phyloP scores from a whole-genome alignment of 2,888 invertebrate species.

The Pterostichus madidus region DNA sequence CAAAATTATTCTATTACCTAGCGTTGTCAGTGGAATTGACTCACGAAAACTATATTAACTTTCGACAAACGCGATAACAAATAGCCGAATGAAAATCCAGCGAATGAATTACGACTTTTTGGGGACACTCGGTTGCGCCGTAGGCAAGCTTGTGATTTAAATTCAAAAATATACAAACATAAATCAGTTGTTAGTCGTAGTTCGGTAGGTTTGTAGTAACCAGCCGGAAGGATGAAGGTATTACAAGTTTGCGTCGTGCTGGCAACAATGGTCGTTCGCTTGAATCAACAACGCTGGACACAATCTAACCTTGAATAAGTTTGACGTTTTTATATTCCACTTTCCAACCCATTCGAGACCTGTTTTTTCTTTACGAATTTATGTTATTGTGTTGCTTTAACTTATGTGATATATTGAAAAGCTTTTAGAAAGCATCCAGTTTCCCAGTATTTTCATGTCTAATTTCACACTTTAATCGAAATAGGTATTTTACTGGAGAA shows the following conservation, averaged over 20 bases:
- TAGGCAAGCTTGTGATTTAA: constrained; percentile 54
- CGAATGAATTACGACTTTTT: constrained; percentile 55
- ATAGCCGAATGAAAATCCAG: constrained; percentile 56
- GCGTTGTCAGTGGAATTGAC: constrained; percentile 52
- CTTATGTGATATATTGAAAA: constrained; percentile 12
- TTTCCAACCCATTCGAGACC: background rate
- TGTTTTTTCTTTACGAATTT: constrained; percentile 14
- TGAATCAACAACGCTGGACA: constrained; percentile 16
- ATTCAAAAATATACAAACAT: constrained; percentile 54
- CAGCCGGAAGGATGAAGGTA: constrained; percentile 43
- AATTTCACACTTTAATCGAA: too few relatives aligned
- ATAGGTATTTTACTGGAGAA: background rate
- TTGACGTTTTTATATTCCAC: constrained; percentile 18
- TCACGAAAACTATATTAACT: constrained; percentile 63
- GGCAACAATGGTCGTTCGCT: constrained; percentile 7
- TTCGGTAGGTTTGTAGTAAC: constrained; percentile 16
- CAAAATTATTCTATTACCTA: constrained; percentile 56
- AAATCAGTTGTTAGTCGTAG: constrained; percentile 38
- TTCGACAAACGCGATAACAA: constrained; percentile 61
- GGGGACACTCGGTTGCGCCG: constrained; percentile 23
- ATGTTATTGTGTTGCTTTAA: background rate
- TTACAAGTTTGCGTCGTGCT: constrained; percentile 25
- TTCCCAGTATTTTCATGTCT: background rate
- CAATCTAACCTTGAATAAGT: constrained; percentile 12
- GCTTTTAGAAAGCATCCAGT: background rate